These are phyloP conservation scores for Oncorhynchus nerka DNA, from an alignment of 2,113 vertebrate species.

Conservation along the genomic window DNA sequence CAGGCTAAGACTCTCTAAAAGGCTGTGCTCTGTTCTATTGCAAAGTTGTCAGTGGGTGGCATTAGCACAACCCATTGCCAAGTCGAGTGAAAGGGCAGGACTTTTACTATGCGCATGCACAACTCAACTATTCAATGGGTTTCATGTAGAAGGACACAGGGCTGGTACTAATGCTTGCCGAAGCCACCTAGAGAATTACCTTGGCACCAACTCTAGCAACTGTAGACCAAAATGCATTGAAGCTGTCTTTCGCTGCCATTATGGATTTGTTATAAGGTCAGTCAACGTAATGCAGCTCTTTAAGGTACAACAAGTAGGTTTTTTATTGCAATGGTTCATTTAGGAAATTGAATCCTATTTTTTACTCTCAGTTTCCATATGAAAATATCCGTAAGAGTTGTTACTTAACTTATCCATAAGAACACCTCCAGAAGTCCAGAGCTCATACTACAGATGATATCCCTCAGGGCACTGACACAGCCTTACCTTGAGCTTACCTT, in stretches of 20 bases:
- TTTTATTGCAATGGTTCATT: too few species aligned
- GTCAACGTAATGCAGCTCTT: too few species aligned
- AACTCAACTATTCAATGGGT: slow-evolving; percentile 45
- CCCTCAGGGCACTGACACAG: slow-evolving; percentile 1
- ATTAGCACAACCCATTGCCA: slow-evolving; percentile 45
- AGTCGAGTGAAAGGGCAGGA: slow-evolving; percentile 56
- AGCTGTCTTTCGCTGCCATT: background rate
- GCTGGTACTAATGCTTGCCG: background rate
- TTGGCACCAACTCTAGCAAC: background rate
- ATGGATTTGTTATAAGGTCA: background rate
- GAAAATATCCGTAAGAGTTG: too few species aligned
- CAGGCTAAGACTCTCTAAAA: slow-evolving; percentile 19
- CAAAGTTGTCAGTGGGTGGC: slow-evolving; percentile 51
- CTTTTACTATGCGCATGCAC: slow-evolving; percentile 59
- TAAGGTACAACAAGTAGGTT: too few species aligned
- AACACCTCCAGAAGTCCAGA: too few species aligned
- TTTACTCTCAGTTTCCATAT: too few species aligned
- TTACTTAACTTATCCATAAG: too few species aligned
- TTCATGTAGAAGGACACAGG: slow-evolving; percentile 35
- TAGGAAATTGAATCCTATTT: too few species aligned
- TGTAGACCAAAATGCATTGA: background rate
- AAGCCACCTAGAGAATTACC: background rate
- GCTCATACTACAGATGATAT: background rate
- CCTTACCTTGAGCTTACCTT: slow-evolving; percentile 20
- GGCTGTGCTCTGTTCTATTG: slow-evolving; percentile 44